A percentile compares a stretch with the other conserved stretches of the same genome.
Conservation (phyloP, 1,140 invertebrate species). For the Lepidurus apus region DNA sequence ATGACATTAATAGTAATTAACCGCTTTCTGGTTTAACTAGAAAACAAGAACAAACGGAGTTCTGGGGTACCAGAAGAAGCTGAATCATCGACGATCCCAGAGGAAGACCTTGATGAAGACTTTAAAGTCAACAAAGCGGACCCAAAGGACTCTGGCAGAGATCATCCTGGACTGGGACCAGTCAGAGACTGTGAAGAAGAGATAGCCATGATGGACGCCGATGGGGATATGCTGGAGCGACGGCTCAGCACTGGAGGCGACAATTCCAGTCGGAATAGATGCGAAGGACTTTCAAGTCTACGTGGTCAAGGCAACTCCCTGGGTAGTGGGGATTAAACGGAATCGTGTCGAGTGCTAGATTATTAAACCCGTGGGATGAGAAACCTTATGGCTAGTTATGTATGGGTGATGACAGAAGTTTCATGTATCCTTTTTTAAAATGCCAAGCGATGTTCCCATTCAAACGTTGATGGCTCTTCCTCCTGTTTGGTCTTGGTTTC, state of each 20-base stretch:
- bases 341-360: neutral
- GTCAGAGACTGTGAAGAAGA: slow-evolving; percentile 22
- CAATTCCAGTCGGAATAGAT: neutral
- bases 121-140: slow-evolving; percentile 16
- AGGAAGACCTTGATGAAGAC: slow-evolving; percentile 28
- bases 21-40: neutral
- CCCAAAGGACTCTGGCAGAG: neutral
- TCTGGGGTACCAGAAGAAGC: slow-evolving; percentile 29
- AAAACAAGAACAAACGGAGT: slow-evolving; percentile 6
- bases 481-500: neutral
- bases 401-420: neutral
- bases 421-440: neutral
- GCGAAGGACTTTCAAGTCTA: neutral
- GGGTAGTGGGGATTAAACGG: neutral
- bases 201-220: slow-evolving; percentile 31
- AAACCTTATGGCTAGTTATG: neutral
- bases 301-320: neutral
- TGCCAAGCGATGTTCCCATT: neutral
- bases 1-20: neutral
- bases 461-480: neutral
- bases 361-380: neutral
- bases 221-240: slow-evolving; percentile 23
- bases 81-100: neutral
- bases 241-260: neutral
- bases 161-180: slow-evolving; percentile 6